Evolutionary conservation across 2,888 invertebrate genomes (phyloP).

Genomic region (Lacanobia oleracea): DNA sequence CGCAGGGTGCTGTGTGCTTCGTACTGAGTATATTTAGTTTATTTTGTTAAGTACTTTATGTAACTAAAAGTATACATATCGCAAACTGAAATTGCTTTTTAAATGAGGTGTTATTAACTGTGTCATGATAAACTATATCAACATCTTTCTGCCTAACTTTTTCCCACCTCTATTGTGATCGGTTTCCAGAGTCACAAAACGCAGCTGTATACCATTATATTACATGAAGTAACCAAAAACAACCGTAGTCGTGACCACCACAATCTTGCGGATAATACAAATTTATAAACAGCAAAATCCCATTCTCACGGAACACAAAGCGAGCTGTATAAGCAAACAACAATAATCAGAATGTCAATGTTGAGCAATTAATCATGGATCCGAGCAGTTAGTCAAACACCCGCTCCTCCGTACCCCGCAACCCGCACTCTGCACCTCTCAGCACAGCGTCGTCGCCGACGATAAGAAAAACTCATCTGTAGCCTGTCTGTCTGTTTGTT

Average conservation of each 20-base stretch:
- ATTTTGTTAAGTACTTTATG: not conserved
- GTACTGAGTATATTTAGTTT: not conserved
- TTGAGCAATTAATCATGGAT: conserved; percentile 23
- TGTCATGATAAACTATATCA: too few species aligned
- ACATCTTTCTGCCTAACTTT: too few species aligned
- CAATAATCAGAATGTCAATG: conserved; percentile 26
- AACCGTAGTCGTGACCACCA: not conserved
- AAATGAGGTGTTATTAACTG: not conserved
- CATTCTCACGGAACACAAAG: not conserved
- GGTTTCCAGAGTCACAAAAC: too few species aligned
- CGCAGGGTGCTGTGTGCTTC: not conserved
- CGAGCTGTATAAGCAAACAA: conserved; percentile 4
- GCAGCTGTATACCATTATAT: too few species aligned
- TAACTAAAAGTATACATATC: not conserved
- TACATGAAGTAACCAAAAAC: not conserved
- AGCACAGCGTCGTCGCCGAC: conserved; percentile 5
- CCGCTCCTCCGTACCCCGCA: too few species aligned
- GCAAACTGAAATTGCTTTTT: not conserved
- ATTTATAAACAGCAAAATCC: not conserved
- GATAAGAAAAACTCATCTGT: conserved; percentile 62
- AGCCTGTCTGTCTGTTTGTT: conserved; percentile 51
- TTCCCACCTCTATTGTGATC: too few species aligned
- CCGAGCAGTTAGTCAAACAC: conserved; percentile 34
- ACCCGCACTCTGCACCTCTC: not conserved
- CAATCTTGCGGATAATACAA: not conserved